These are phyloP conservation scores for Bemisia tabaci DNA, from an alignment of 1,140 invertebrate genomes.

Conservation along the genomic window DNA sequence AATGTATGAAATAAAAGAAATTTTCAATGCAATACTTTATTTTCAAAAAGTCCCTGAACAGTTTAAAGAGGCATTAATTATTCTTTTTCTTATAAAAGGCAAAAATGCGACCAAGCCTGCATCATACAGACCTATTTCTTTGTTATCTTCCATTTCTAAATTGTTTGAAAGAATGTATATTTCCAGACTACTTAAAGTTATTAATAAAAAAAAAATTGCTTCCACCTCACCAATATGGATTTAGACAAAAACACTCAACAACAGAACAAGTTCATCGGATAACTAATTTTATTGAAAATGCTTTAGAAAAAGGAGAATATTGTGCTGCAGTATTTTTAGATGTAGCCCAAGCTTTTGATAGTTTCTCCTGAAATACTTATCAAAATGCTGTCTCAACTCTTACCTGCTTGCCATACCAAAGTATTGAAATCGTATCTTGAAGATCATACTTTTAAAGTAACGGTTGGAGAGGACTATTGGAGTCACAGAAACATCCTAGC, in stretches of 20 bases:
- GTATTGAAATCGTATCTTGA: slow-evolving; percentile 11
- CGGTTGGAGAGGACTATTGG: not conserved
- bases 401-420: slow-evolving; percentile 1
- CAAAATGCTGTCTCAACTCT: slow-evolving; percentile 21
- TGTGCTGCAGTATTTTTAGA: no score
- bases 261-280: slow-evolving; percentile 28
- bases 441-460: slow-evolving; percentile 2
- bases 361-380: slow-evolving; percentile 25
- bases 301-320: no score
- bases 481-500: not conserved
- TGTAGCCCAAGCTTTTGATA: slow-evolving; percentile 29
- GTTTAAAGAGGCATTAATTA: slow-evolving; percentile 29
- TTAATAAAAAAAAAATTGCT: slow-evolving; percentile 2
- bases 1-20: slow-evolving; percentile 21
- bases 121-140: slow-evolving; percentile 29
- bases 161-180: slow-evolving; percentile 25
- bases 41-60: slow-evolving; percentile 21
- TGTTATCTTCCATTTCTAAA: slow-evolving; percentile 24
- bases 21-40: slow-evolving; percentile 25
- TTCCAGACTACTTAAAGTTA: slow-evolving; percentile 18
- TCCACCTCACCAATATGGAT: slow-evolving; percentile 29
- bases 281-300: no score
- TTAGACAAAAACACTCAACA: slow-evolving; percentile 26
- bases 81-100: slow-evolving; percentile 29
- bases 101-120: slow-evolving; percentile 23